phyloP scores from a whole-genome alignment of 1,140 invertebrate species.

The Rhagoletis zephyria region DNA sequence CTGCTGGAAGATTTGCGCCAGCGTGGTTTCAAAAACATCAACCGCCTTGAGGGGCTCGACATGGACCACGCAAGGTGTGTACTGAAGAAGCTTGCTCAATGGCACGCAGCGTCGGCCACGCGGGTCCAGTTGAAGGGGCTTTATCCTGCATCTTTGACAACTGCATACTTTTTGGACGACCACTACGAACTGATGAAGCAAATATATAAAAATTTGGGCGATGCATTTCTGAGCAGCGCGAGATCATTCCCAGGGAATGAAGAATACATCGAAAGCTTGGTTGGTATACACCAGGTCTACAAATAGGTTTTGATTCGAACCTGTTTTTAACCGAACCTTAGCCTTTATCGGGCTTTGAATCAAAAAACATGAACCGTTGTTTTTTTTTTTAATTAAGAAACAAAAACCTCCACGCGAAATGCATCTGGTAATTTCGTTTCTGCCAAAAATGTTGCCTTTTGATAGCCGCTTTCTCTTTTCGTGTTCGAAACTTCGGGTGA shows the following conservation, averaged over 20 bases:
- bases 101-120: slow-evolving; percentile 74
- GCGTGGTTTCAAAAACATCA: slow-evolving; percentile 72
- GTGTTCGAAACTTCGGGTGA: too few relatives aligned
- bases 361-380: too few relatives aligned
- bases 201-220: slow-evolving; percentile 57
- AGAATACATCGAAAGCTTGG: slow-evolving; percentile 62
- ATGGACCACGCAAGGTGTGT: slow-evolving; percentile 73
- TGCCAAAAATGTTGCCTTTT: too few relatives aligned
- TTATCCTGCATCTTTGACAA: slow-evolving; percentile 55
- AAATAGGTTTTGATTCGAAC: too few relatives aligned
- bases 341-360: too few relatives aligned
- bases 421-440: too few relatives aligned
- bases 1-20: slow-evolving; percentile 76
- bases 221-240: slow-evolving; percentile 59
- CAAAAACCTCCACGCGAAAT: too few relatives aligned
- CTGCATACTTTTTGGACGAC: slow-evolving; percentile 62
- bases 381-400: too few relatives aligned
- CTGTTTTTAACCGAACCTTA: too few relatives aligned
- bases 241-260: slow-evolving; percentile 60
- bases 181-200: slow-evolving; percentile 57
- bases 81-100: slow-evolving; percentile 75
- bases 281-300: slow-evolving; percentile 45
- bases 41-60: slow-evolving; percentile 75
- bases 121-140: slow-evolving; percentile 74
- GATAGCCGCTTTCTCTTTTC: too few relatives aligned